Base-by-base conservation (phyloP, 2,797 vertebrate genomes). In the Sciaenops ocellatus region DNA sequence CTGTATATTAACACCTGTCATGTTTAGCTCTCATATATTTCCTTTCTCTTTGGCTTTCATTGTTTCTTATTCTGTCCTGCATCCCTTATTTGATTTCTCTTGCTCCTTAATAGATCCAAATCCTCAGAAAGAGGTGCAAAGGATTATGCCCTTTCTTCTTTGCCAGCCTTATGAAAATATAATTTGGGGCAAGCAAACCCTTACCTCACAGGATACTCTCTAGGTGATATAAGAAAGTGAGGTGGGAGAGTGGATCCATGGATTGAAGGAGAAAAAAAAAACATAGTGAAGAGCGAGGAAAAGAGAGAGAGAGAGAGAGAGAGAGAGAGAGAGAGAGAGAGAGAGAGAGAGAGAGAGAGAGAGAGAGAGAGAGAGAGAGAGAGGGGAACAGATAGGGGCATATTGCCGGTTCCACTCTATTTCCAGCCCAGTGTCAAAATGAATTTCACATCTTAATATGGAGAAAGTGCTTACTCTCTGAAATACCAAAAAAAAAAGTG, bases 381-480 rank as follows among this genome's bases (percentile, higher is more conserved):
- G 52, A 76, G 67, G 79, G 62, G 83, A 81, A 81, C 74, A 87
- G 87, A 88, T 84, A 86, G 89, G 89, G 71, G 82, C 74, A 92
- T 93, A 93, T 88, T 92, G 87, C 82, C 15, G 81, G 89, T 92
- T 93, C 83, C 76, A 90, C 86, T 95, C 94, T 94, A 95, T 95
- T 95, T 94, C 90, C 79, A 94, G 86, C 82, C 84, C 85, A 89
- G 90, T 94, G 93, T 95, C 95, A 95, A 94, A 95, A 95, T 95
- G 93, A 87, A 90, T 95, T 96, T 96, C 94, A 95, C 92, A 91
- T 95, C 95, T 95, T 97, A 96, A 97, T 96, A 96, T 95, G 90
- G 94, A 92, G 94, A 96, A 97, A 97, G 91, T 96, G 95, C 95
- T 97, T 97, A 96, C 95, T 96, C 96, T 95, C 91, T 90, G 88